These are phyloP conservation scores for Lithophane ornitopus DNA, from an alignment of 2,888 invertebrate species.

Conservation along the genomic window DNA sequence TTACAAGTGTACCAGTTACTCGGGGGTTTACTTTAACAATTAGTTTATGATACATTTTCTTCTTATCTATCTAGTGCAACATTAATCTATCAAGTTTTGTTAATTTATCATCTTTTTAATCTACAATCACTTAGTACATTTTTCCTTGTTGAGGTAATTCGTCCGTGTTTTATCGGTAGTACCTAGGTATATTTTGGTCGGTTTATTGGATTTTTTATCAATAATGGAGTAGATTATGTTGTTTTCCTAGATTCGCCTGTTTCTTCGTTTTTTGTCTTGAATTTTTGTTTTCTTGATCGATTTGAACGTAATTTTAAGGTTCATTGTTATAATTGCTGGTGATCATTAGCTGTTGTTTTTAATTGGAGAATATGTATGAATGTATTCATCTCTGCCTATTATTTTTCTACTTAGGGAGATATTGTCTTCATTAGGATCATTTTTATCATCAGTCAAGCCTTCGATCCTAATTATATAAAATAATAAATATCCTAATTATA, in stretches of 20 bases:
- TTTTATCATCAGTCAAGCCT: not conserved
- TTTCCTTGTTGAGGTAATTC: not conserved
- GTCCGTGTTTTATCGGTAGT: not conserved
- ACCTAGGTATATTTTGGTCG: conserved; percentile 5
- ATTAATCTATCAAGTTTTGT: not conserved
- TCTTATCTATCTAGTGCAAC: conserved; percentile 14
- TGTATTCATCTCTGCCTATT: not conserved
- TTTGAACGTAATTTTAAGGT: not conserved
- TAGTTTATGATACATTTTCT: not conserved
- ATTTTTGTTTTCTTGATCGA: not conserved
- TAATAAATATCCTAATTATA: not conserved
- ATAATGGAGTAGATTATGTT: not conserved
- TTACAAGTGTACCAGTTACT: not conserved
- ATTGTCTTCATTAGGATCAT: not conserved
- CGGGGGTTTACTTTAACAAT: conserved; percentile 7
- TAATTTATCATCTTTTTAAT: not conserved
- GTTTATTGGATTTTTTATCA: conserved; percentile 28
- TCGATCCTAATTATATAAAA: not conserved
- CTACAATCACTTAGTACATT: not conserved
- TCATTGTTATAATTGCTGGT: not conserved
- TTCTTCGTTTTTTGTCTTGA: not conserved
- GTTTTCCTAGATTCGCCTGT: not conserved
- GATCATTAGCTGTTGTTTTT: not conserved
- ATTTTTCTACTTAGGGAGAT: not conserved
- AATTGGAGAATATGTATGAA: no score